Evolutionary conservation across 2,888 invertebrate genomes (phyloP).

Genomic region (Pristionchus arcanus): DNA sequence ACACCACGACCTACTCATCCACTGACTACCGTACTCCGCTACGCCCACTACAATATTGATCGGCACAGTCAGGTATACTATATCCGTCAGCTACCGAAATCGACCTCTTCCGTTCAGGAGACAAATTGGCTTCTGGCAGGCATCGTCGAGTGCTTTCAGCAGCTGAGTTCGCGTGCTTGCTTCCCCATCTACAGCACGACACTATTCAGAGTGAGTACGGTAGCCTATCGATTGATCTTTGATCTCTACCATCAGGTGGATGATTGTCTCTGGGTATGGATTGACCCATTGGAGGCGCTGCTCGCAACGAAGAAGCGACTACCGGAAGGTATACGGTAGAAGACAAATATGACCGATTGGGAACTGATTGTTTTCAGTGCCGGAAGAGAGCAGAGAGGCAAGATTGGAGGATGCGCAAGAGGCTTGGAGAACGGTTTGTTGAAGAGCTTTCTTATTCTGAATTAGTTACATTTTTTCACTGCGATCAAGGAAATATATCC

Average conservation of each 20-base stretch:
- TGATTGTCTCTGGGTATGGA: slow-evolving; percentile 54
- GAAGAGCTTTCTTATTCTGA: not conserved
- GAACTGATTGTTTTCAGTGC: not conserved
- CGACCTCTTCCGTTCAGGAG: slow-evolving; percentile 34
- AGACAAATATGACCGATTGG: not conserved
- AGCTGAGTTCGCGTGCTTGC: slow-evolving; percentile 35
- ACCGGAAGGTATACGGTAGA: slow-evolving; percentile 46
- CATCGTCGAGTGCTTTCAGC: slow-evolving; percentile 45
- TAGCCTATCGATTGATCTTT: not conserved
- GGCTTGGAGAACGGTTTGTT: slow-evolving; percentile 33
- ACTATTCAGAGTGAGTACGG: slow-evolving; percentile 42
- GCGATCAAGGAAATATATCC: too few relatives aligned
- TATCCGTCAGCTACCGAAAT: not conserved
- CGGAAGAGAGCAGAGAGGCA: not conserved
- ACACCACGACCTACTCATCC: not conserved
- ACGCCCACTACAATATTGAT: slow-evolving; percentile 50
- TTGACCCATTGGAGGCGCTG: slow-evolving; percentile 43
- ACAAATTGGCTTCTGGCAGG: slow-evolving; percentile 53
- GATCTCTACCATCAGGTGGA: slow-evolving; percentile 48
- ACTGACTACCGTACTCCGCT: slow-evolving; percentile 51
- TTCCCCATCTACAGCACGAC: slow-evolving; percentile 38
- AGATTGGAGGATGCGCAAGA: slow-evolving; percentile 43
- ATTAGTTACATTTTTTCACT: too few relatives aligned
- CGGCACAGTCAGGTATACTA: slow-evolving; percentile 34
- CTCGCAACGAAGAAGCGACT: slow-evolving; percentile 48